Evolutionary conservation across 2,113 vertebrate genomes (phyloP).

Genomic region (Capreolus pygargus): DNA sequence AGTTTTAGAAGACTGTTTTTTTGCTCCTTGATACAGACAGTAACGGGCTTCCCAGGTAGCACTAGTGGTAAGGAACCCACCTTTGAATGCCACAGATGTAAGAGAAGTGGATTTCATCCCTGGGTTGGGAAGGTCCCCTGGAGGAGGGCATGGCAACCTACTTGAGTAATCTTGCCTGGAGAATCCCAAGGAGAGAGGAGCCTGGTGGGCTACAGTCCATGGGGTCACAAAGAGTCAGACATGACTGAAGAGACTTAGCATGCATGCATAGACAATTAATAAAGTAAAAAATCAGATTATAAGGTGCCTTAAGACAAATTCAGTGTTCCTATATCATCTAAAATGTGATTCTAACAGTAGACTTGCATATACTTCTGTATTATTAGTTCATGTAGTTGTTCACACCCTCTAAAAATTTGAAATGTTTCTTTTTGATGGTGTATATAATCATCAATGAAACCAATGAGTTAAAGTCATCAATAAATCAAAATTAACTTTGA

Average conservation of each 20-base stretch:
- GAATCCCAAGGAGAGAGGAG: background rate
- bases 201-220: background rate
- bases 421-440: background rate
- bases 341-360: background rate
- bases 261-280: background rate
- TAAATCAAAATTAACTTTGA: background rate
- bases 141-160: background rate
- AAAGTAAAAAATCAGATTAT: background rate
- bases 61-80: background rate
- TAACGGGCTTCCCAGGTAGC: accelerated
- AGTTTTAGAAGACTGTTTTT: background rate
- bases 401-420: background rate
- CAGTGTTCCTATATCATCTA: background rate
- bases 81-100: background rate
- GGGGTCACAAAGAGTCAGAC: background rate
- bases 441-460: background rate
- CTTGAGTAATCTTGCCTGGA: background rate
- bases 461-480: background rate
- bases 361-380: background rate
- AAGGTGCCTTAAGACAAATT: background rate
- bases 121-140: background rate
- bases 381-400: background rate
- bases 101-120: background rate
- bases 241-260: background rate
- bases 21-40: background rate